Evolutionary conservation across 1,140 invertebrate genomes (phyloP).

Genomic region (Odontomachus brunneus): DNA sequence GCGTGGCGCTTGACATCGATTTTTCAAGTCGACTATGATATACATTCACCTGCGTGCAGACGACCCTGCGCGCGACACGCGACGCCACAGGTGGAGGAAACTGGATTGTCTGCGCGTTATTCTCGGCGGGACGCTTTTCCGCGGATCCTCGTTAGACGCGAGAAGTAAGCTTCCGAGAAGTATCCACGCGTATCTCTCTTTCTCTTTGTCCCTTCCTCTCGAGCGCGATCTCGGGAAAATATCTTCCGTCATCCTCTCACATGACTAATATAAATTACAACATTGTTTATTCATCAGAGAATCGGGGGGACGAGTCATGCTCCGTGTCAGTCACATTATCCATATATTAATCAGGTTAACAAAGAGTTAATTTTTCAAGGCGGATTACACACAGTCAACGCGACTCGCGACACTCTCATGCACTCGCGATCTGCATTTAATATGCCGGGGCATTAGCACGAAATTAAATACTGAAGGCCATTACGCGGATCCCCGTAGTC

Average conservation of each 20-base stretch:
- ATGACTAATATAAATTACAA: too few species aligned
- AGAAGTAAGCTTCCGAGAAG: background rate
- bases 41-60: too few species aligned
- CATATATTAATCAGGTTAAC: background rate
- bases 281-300: background rate
- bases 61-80: background rate
- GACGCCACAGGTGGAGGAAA: background rate
- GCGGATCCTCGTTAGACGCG: constrained; percentile 3
- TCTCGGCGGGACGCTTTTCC: background rate
- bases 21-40: constrained; percentile 36
- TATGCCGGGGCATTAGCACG: background rate
- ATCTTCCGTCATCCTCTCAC: background rate
- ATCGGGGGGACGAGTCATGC: background rate
- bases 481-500: background rate
- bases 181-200: too few species aligned
- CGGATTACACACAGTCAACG: background rate
- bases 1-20: constrained; percentile 25
- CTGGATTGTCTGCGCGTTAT: constrained; percentile 12
- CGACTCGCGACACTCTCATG: background rate
- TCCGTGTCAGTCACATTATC: background rate
- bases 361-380: background rate
- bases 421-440: constrained; percentile 2
- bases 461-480: background rate
- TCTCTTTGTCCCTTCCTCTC: background rate
- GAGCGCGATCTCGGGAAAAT: background rate